These are phyloP conservation scores for Ditula angustiorana DNA, from an alignment of 2,888 invertebrate species.

Conservation along the genomic window DNA sequence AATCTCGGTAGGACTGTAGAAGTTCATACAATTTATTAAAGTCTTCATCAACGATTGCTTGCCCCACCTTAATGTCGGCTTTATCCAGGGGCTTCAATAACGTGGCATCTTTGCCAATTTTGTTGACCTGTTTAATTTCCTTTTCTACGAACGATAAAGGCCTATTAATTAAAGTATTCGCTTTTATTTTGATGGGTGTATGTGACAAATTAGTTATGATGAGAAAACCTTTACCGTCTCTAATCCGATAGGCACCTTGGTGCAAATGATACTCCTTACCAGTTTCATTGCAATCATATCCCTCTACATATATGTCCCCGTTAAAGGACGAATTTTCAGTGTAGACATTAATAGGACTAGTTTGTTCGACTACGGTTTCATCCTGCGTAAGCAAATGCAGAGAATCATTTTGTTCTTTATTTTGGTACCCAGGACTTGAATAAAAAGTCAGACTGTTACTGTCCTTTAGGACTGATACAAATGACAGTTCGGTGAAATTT, in stretches of 20 bases:
- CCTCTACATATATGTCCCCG: neutral
- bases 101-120: neutral
- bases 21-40: neutral
- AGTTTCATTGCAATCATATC: neutral
- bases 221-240: neutral
- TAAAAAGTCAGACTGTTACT: slow-evolving; percentile 1
- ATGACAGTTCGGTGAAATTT: neutral
- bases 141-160: neutral
- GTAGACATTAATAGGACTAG: neutral
- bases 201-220: neutral
- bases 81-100: neutral
- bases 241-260: neutral
- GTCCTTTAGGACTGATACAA: neutral
- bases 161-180: neutral
- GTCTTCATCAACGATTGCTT: neutral
- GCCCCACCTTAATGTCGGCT: neutral
- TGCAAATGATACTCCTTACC: slow-evolving; percentile 1
- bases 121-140: neutral
- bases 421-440: neutral
- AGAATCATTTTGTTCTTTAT: neutral
- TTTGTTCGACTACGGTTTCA: neutral
- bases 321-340: neutral
- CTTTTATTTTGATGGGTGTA: neutral
- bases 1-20: neutral
- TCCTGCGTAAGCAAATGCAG: neutral